Evolutionary conservation across 2,797 vertebrate species (phyloP), one percentile per base, ranked within the genome.

Genomic region (Danio aesculapii): DNA sequence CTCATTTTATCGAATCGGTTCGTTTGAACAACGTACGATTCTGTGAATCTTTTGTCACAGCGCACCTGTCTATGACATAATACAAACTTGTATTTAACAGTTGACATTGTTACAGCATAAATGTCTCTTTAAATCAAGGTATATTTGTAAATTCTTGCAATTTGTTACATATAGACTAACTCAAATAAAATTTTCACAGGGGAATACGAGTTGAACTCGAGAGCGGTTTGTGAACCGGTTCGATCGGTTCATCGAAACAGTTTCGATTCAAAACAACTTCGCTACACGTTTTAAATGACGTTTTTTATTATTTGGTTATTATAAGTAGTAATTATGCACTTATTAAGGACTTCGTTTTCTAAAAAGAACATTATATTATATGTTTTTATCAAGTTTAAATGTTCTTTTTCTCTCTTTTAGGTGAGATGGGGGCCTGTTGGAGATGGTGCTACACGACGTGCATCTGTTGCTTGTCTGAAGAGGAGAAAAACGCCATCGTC

Each of bases 391-490:
- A 11, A 44, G 10, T 16, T 49, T 11, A 30, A 13, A 39, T 5
- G 30, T 41, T 19, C 1, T 16, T n/a, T 75, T 6, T 30, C 30
- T 43, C 46, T n/a, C 7, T 59, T 10, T 8, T 19, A 64, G 79
- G 53, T 70, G 66, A 82, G 87, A 95, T 95, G 94, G 92, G 88
- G 75, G 75, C 86, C 75, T 93, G 90, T 86, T 90, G 87, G 88
- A 69, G 9, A 47, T 84, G 88, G 88, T 92, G 88, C 81, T 84
- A 75, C 11, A 90, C 88, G 84, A 88, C 85, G 62, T 95, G 93
- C n/a, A 7, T 70, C 75, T 95, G 93, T 85, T 94, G 87, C n/a
- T 84, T 94, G 78, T 88, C 92, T 5, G 94, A 95, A 83, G 94
- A 95, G 0, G 93, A 95, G 83, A 90, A 87, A 81, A 90, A 43